These are phyloP conservation scores for Drosophila melanica DNA, from an alignment of 1,140 invertebrate species.

Conservation along the genomic window DNA sequence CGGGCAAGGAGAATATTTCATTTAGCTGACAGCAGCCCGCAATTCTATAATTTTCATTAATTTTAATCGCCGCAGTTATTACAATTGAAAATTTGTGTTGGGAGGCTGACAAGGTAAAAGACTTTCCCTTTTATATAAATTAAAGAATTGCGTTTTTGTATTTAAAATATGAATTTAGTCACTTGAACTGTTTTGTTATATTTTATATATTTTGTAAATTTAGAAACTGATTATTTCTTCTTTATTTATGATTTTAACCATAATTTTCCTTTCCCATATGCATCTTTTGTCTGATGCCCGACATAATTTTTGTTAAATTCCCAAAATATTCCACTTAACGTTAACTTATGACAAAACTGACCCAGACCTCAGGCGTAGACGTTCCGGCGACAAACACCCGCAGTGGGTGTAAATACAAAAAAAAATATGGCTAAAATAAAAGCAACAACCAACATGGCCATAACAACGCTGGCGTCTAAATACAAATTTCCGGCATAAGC, in stretches of 20 bases:
- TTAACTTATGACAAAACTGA: background rate
- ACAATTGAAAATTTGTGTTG: background rate
- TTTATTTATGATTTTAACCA: no score
- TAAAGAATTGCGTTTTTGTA: no score
- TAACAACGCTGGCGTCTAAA: slow-evolving; percentile 56
- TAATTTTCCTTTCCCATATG: no score
- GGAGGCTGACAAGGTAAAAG: no score
- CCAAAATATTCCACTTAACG: background rate
- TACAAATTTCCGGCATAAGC: slow-evolving; percentile 79
- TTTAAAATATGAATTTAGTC: no score
- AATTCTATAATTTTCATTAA: slow-evolving; percentile 74
- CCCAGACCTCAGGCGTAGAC: slow-evolving; percentile 21
- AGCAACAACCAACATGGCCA: slow-evolving; percentile 19
- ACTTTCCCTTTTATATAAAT: no score
- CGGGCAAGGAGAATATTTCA: slow-evolving; percentile 28
- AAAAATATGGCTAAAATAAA: slow-evolving; percentile 4
- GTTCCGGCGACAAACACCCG: background rate
- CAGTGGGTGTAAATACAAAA: slow-evolving; percentile 1
- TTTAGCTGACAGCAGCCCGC: slow-evolving; percentile 33
- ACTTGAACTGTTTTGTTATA: no score
- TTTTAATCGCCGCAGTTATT: slow-evolving; percentile 51
- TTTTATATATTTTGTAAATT: no score
- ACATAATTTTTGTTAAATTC: background rate
- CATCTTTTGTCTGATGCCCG: no score
- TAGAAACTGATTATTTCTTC: no score